Evolutionary conservation across 2,888 invertebrate species (phyloP), one percentile per base, ranked within the genome.

Genomic region (Nomada goodeniana): DNA sequence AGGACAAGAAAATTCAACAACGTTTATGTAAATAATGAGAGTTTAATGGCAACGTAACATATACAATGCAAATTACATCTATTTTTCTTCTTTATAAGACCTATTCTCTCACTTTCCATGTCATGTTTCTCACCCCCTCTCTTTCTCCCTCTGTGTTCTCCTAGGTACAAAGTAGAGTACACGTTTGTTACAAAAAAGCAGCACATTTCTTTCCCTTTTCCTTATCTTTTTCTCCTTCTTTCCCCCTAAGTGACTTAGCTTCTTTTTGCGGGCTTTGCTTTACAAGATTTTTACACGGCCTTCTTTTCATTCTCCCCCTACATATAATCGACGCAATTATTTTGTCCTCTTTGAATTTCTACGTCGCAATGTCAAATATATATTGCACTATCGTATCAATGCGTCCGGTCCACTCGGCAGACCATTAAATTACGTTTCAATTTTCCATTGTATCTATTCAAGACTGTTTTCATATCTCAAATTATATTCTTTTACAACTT

Each of bases 1-100:
- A n/a, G 18, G 52, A 53, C 7, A 53, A 52, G 18, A 70, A n/a
- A 63, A 26, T 72, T 63, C 26, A 23, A 44, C 65, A 42, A 52
- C 60, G 11, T 47, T 88, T 89, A 90, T 83, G 90, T 90, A 92
- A 92, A 91, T 91, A 90, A 91, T 91, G 86, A 88, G 76, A 91
- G 85, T 92, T 92, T 91, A 92, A 92, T 92, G 90, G 88, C 90
- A 91, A 91, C 89, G 84, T 87, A 91, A 91, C 88, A 86, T 89
- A 76, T 91, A 92, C 89, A 91, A 85, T 85, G 80, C 82, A 80
- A 82, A 80, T 87, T 84, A 78, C 86, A 89, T 83, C 85, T 89
- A 82, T 73, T 79, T 70, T 67, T 70, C 52, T 59, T 59, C 36
- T 47, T 69, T 47, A 42, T 79, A 87, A 60, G 60, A 82, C 36